Evolutionary conservation across 2,888 invertebrate species (phyloP).

Genomic region (Biston betularia): DNA sequence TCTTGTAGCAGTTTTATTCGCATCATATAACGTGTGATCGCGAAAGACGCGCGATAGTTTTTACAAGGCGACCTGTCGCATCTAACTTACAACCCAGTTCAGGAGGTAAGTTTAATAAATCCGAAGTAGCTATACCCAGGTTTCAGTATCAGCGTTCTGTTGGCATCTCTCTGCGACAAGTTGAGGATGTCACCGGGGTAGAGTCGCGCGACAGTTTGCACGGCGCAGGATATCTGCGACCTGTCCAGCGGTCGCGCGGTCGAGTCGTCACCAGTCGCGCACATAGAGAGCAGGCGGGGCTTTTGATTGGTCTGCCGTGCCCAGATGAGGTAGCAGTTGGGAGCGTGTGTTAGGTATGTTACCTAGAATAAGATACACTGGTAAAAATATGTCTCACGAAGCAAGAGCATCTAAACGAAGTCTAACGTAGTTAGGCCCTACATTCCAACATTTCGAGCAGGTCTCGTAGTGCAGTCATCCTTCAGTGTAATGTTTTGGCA

Average conservation of each 20-base stretch:
- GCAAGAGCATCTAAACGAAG: no score
- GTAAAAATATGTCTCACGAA: not conserved
- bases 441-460: no score
- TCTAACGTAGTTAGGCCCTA: no score
- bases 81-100: slow-evolving; percentile 17
- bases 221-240: slow-evolving; percentile 75
- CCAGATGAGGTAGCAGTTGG: slow-evolving; percentile 76
- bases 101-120: slow-evolving; percentile 76
- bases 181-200: slow-evolving; percentile 68
- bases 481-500: no score
- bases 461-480: no score
- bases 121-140: slow-evolving; percentile 76
- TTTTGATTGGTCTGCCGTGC: slow-evolving; percentile 54
- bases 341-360: slow-evolving; percentile 71
- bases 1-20: not conserved
- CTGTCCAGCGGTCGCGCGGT: slow-evolving; percentile 59
- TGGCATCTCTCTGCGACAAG: slow-evolving; percentile 72
- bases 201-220: slow-evolving; percentile 70
- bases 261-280: slow-evolving; percentile 72
- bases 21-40: not conserved
- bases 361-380: slow-evolving; percentile 57
- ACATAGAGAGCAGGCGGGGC: slow-evolving; percentile 65
- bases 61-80: not conserved
- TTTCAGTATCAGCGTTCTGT: slow-evolving; percentile 71
- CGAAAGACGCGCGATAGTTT: not conserved